A percentile compares a stretch with the other conserved stretches of the same genome.
These are phyloP conservation scores for Chaetura pelagica DNA, from an alignment of 2,113 vertebrate genomes.

Conservation along the genomic window DNA sequence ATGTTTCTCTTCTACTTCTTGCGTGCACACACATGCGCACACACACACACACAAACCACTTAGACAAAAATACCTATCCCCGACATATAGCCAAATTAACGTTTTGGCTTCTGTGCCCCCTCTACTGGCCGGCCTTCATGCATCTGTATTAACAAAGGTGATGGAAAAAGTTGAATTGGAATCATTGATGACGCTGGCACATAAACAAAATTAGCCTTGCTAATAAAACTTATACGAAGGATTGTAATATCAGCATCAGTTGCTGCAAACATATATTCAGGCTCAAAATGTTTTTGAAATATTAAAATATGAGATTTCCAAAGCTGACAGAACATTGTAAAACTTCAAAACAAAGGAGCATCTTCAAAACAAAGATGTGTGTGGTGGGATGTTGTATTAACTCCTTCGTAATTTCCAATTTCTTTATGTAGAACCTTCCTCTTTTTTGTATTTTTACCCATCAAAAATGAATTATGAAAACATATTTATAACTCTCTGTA, in stretches of 20 bases:
- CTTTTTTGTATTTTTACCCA: background rate
- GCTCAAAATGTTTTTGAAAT: background rate
- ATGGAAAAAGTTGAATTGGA: background rate
- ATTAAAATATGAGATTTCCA: background rate
- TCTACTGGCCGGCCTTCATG: slow-evolving; percentile 31
- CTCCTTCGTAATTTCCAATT: background rate
- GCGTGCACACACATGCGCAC: background rate
- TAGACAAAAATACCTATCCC: background rate
- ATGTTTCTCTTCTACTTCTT: background rate
- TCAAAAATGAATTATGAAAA: background rate
- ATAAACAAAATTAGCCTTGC: background rate
- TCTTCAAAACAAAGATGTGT: background rate
- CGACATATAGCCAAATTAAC: background rate
- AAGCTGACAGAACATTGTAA: background rate
- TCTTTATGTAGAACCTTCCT: background rate
- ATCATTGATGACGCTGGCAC: background rate
- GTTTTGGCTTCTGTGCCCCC: slow-evolving; percentile 29
- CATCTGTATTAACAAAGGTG: background rate
- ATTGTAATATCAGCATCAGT: background rate
- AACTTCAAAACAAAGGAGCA: background rate
- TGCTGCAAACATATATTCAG: background rate
- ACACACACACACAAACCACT: background rate
- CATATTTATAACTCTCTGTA: background rate
- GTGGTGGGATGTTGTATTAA: background rate
- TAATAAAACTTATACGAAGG: background rate